Evolutionary conservation across 2,888 invertebrate genomes (phyloP).

Genomic region (Gerris lacustris): DNA sequence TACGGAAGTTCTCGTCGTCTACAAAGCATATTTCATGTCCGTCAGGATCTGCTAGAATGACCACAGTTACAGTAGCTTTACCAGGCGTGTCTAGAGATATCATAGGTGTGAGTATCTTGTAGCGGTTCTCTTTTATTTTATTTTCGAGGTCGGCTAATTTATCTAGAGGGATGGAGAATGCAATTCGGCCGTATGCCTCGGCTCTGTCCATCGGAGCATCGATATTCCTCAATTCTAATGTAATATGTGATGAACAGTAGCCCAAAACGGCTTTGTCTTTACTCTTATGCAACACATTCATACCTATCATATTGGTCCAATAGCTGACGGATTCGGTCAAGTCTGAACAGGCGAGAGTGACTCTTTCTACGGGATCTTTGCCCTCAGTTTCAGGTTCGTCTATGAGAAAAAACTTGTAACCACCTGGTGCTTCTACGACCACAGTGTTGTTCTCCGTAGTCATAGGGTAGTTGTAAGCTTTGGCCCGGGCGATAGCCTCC

Average conservation of each 20-base stretch:
- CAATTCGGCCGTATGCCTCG: conserved; percentile 87
- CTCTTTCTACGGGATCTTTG: conserved; percentile 66
- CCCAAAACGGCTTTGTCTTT: conserved; percentile 52
- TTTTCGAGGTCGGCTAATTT: conserved; percentile 65
- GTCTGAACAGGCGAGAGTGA: conserved; percentile 65
- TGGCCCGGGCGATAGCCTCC: conserved; percentile 61
- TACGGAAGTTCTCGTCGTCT: conserved; percentile 84
- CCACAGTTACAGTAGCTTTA: conserved; percentile 89
- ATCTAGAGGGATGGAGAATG: conserved; percentile 73
- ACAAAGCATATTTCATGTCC: conserved; percentile 98
- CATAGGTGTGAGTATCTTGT: conserved; percentile 74
- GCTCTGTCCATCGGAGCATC: conserved; percentile 63
- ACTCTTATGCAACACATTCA: conserved; percentile 53
- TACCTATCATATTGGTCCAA: conserved; percentile 67
- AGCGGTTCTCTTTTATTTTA: conserved; percentile 53
- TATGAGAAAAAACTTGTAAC: conserved; percentile 72
- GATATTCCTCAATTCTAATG: conserved; percentile 62
- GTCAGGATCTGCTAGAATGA: conserved; percentile 93
- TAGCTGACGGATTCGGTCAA: conserved; percentile 63
- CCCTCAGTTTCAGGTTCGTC: conserved; percentile 55
- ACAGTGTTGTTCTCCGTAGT: conserved; percentile 44
- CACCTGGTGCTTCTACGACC: conserved; percentile 75
- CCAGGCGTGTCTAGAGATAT: conserved; percentile 92
- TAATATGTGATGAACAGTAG: conserved; percentile 59
- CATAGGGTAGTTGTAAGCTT: conserved; percentile 58